Percentiles rank a stretch among this genome's conserved stretches.
These are phyloP conservation scores for Vidua macroura DNA, from an alignment of 2,113 vertebrate species.

Conservation along the genomic window DNA sequence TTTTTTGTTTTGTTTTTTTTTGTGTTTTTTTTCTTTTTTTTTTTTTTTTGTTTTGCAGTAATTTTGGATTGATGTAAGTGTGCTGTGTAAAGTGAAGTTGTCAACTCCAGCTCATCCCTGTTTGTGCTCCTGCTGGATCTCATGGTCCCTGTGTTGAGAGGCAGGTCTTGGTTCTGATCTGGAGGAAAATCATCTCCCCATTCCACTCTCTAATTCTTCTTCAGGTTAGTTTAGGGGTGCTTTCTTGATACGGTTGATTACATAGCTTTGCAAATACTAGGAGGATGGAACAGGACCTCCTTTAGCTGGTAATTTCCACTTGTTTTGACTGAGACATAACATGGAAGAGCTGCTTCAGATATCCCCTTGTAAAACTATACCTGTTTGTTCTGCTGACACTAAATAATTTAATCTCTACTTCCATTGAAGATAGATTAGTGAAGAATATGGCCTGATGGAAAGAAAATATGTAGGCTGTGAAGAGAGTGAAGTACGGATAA, in stretches of 20 bases:
- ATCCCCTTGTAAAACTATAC: not conserved
- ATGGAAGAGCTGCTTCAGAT: not conserved
- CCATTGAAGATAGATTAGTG: not conserved
- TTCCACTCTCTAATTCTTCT: not conserved
- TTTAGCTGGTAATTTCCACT: not conserved
- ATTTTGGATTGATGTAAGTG: not conserved
- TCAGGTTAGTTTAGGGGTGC: not conserved
- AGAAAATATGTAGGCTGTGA: not conserved
- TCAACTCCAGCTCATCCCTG: not conserved
- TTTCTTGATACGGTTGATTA: not conserved
- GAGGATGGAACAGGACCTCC: not conserved
- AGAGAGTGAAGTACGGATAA: not conserved
- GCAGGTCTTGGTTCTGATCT: not conserved
- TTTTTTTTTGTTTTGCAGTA: not conserved
- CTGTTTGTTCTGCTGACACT: not conserved
- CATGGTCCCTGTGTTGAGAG: accelerated
- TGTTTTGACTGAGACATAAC: not conserved
- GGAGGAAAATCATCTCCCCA: not conserved
- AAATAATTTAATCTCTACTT: not conserved
- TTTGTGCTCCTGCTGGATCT: not conserved
- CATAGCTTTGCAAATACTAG: not conserved
- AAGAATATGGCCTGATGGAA: not conserved
- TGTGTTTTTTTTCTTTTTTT: too few relatives aligned
- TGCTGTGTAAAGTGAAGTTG: not conserved
- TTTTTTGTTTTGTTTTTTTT: too few relatives aligned